phyloP scores from a whole-genome alignment of 1,140 invertebrate species.

The Drosophila dunni region DNA sequence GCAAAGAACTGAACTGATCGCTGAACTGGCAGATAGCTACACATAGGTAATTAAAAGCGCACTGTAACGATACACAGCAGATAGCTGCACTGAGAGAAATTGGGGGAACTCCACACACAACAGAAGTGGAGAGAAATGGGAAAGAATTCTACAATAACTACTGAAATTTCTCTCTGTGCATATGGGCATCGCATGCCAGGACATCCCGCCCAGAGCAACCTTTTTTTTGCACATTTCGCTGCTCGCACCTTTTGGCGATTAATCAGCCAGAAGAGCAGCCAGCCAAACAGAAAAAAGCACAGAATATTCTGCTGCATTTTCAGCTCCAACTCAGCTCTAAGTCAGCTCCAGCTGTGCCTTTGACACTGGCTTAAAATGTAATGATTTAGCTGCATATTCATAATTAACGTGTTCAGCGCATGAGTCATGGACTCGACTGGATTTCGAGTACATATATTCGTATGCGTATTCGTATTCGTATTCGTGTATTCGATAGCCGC shows the following conservation, averaged over 20 bases:
- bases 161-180: conserved; percentile 25
- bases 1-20: not conserved
- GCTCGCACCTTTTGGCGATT: conserved; percentile 58
- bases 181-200: conserved; percentile 18
- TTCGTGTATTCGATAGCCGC: conserved; percentile 26
- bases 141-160: too few species aligned
- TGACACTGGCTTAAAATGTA: conserved; percentile 81
- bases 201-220: conserved; percentile 17
- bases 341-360: conserved; percentile 69
- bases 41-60: conserved; percentile 59
- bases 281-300: not conserved
- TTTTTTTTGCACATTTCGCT: conserved; percentile 36
- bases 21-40: conserved; percentile 24
- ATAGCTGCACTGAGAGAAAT: conserved; percentile 6
- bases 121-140: too few species aligned
- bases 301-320: conserved; percentile 2
- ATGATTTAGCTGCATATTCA: conserved; percentile 82
- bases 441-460: not conserved
- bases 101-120: too few species aligned
- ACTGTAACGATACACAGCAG: not conserved
- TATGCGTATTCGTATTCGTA: conserved; percentile 11
- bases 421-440: conserved; percentile 43
- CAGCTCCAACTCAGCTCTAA: conserved; percentile 36
- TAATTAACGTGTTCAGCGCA: conserved; percentile 66
- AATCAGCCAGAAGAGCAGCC: conserved; percentile 50